Evolutionary conservation across 1,140 invertebrate species (phyloP), one percentile per base, ranked within the genome.

Genomic region (Apocrypta bakeri): DNA sequence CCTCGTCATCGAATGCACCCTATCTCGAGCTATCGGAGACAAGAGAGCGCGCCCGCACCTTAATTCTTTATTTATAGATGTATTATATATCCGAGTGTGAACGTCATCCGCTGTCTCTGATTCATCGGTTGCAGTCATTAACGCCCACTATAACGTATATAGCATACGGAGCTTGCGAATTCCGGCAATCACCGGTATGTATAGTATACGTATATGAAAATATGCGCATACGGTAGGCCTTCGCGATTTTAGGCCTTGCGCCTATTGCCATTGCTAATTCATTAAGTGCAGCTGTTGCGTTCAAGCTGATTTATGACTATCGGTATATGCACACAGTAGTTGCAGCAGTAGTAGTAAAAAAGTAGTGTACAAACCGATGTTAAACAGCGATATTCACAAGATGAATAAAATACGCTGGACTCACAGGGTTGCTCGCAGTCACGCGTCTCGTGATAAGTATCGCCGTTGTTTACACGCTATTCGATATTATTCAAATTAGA

Each of bases 41-140:
- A 9, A 2, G 33, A 2, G 9, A 9, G 33, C 6, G 24, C 2
- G 21, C 33, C 12, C 75, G 63, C 75, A 78, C 63, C 75, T 78
- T 24, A n/a, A 25, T n/a, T 4, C 24, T 78, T 31, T 78, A 79
- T 79, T 79, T 79, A 69, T 79, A 79, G 76, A 69, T 31, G 48
- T 56, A 42, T 7, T 66, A 17, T 56, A 56, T 56, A 56, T 56
- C 48, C 17, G 21, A 21, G 48, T 3, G 21, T 21, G 17, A 56
- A n/a, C 48, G 48, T 56, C 48, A 56, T 56, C 48, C 3, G 21
- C 42, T 17, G 0, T n/a, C 56, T 63, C 63, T 76, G 74, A 76
- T 76, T 63, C 63, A 63, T 76, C 74, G 61, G 56, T 14, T 76
- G 31, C 21, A 76, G 63, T 76, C 37, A 68, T 68, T 69, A 48